Base-by-base conservation (phyloP, 2,797 vertebrate species). In the Oreochromis mossambicus region DNA sequence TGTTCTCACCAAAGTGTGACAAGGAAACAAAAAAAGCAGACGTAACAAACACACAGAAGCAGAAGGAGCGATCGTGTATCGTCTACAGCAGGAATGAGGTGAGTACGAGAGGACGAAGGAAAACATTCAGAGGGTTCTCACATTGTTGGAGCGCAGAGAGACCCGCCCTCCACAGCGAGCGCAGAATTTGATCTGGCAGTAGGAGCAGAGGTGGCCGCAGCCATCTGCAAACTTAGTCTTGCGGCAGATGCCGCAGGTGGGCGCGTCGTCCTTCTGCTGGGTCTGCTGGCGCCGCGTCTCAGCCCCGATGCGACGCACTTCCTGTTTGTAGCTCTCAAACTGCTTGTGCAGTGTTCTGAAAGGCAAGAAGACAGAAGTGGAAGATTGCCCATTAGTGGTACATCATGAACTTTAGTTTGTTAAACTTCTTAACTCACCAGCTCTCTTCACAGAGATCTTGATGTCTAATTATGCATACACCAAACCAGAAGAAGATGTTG, bases 291-390 rank as follows among this genome's bases (percentile, higher is more conserved):
- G 98, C 41, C 97, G 97, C 0, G 98, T 97, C 93, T 99, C 98
- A 46, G 96, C 98, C 79, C 98, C 98, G 80, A 99, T 99, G 95
- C 98, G 98, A 81, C 96, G 97, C 92, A 99, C 98, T 96, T 99
- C 98, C 86, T 99, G 98, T 95, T 99, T 99, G 95, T 99, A 99
- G 96, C 98, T 99, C 96, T 99, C 98, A 93, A 99, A 99, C 95
- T 99, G 98, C 96, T 99, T 97, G 96, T 99, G 98, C 96, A 99
- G 96, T 90, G 97, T 98, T 96, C 98, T 99, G 96, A 26, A 34
- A 43, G 52, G 73, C 34, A 54, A 58, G 24, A 32, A 85, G 7
- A 36, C 3, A 38, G 32, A 46, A 48, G 41, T 5, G 13, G 29
- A 61, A 78, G 7, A 41, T n/a, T 76, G n/a, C 6, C 24, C 55